phyloP scores from a whole-genome alignment of 2,888 invertebrate species.

The Pammene aurita region DNA sequence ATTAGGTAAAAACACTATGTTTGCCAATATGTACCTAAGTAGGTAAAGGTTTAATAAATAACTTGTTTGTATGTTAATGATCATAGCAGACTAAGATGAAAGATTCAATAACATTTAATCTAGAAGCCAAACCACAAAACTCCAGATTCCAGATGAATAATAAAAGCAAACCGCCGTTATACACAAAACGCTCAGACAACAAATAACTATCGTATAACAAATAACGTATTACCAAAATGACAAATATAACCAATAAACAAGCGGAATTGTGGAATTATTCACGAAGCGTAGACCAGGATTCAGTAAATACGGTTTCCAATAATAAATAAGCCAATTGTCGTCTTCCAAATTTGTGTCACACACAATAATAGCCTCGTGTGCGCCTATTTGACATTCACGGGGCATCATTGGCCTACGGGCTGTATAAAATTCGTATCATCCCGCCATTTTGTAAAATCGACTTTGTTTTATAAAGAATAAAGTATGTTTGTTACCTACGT shows the following conservation, averaged over 20 bases:
- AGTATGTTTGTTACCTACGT: background rate
- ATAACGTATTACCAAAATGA: slow-evolving; percentile 5
- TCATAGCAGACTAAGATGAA: too few species aligned
- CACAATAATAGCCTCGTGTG: slow-evolving; percentile 37
- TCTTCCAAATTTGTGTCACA: slow-evolving; percentile 41
- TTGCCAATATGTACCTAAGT: too few species aligned
- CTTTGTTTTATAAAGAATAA: slow-evolving; percentile 6
- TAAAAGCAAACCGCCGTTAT: too few species aligned
- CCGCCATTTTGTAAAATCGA: slow-evolving; percentile 14
- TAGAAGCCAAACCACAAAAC: too few species aligned
- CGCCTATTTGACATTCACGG: slow-evolving; percentile 35
- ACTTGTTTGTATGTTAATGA: too few species aligned
- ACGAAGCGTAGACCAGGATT: slow-evolving; percentile 25
- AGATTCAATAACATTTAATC: too few species aligned
- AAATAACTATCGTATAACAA: background rate
- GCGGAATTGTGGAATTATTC: slow-evolving; percentile 25
- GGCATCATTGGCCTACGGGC: slow-evolving; percentile 17
- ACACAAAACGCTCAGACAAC: too few species aligned
- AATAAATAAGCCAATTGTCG: slow-evolving; percentile 42
- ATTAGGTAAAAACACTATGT: too few species aligned
- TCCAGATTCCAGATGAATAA: too few species aligned
- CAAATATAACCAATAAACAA: slow-evolving; percentile 6
- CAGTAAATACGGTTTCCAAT: slow-evolving; percentile 36
- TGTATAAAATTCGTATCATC: slow-evolving; percentile 21
- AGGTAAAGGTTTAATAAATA: too few species aligned